phyloP scores from a whole-genome alignment of 2,797 vertebrate genomes.

The Silurus lanzhouensis region DNA sequence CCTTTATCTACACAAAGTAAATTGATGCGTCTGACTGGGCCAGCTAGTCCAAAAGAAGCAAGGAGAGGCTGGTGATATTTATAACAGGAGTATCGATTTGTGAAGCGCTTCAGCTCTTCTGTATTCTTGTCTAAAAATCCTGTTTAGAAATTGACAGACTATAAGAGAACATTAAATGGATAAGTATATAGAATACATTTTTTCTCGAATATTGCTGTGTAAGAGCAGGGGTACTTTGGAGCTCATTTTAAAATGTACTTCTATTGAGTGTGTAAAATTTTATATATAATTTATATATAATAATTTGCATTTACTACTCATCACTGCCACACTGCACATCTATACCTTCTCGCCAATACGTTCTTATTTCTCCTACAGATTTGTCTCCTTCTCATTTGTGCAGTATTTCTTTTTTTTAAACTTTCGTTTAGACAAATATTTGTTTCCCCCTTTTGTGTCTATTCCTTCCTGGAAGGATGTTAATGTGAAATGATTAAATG shows the following conservation, averaged over 20 bases:
- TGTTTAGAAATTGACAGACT: background rate
- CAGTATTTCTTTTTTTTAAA: constrained; percentile 15
- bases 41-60: constrained; percentile 1
- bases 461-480: constrained; percentile 26
- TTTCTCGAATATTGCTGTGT: background rate
- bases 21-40: constrained; percentile 1
- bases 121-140: background rate
- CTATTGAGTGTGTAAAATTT: background rate
- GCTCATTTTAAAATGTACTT: background rate
- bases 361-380: background rate
- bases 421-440: constrained; percentile 11
- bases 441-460: constrained; percentile 8
- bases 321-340: background rate
- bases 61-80: background rate
- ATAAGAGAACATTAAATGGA: background rate
- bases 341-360: background rate
- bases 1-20: background rate
- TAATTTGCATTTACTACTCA: background rate
- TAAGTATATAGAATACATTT: background rate
- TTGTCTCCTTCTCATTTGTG: constrained; percentile 40
- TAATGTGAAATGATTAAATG: constrained; percentile 27
- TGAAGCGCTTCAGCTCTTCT: background rate
- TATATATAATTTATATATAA: too few relatives aligned
- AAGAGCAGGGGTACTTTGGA: background rate
- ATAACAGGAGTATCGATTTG: background rate